Evolutionary conservation across 1,140 invertebrate species (phyloP).

Genomic region (Popillia japonica): DNA sequence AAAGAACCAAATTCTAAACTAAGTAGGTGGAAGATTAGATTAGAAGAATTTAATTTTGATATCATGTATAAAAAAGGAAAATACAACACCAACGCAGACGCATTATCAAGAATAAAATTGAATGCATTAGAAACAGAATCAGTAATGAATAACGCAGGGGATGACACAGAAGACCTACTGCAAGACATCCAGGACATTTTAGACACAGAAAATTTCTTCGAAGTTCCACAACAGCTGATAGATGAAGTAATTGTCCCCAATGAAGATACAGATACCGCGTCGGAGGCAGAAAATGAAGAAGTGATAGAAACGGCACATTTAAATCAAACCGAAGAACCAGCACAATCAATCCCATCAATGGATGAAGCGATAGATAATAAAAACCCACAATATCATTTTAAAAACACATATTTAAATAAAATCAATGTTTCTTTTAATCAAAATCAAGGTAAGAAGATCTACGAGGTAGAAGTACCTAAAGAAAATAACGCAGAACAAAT

Average conservation of each 20-base stretch:
- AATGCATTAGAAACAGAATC: slow-evolving; percentile 3
- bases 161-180: not conserved
- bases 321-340: slow-evolving; percentile 6
- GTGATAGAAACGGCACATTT: not conserved
- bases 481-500: slow-evolving; percentile 7
- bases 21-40: slow-evolving; percentile 48
- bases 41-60: slow-evolving; percentile 60
- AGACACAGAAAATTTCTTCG: not conserved
- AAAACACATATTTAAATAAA: not conserved
- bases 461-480: not conserved
- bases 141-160: not conserved
- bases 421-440: not conserved
- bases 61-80: slow-evolving; percentile 48
- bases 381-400: slow-evolving; percentile 23
- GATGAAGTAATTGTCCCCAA: not conserved
- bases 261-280: not conserved
- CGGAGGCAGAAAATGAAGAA: not conserved
- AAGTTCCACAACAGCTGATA: not conserved
- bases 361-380: slow-evolving; percentile 29
- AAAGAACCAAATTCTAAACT: slow-evolving; percentile 36
- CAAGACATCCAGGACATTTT: not conserved
- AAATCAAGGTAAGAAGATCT: slow-evolving; percentile 28
- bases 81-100: slow-evolving; percentile 48
- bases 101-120: slow-evolving; percentile 44
- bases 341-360: not conserved